Evolutionary conservation across 2,888 invertebrate genomes (phyloP).

Genomic region (Nomada goodeniana): DNA sequence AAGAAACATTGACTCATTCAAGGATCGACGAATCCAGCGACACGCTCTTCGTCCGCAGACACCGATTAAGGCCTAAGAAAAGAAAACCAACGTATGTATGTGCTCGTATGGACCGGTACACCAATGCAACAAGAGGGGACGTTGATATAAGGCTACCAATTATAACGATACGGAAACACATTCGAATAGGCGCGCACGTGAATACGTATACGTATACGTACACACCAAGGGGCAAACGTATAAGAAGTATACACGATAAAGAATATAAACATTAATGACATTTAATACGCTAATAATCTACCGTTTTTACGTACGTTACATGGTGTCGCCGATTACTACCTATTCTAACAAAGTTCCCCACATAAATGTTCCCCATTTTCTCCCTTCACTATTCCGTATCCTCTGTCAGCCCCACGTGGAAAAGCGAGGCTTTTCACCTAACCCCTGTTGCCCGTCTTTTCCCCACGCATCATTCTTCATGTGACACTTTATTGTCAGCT

Average conservation of each 20-base stretch:
- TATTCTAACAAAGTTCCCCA: conserved; percentile 59
- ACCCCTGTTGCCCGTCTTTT: conserved; percentile 40
- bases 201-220: conserved; percentile 25
- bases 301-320: conserved; percentile 71
- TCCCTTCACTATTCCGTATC: background rate
- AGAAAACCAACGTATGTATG: conserved; percentile 25
- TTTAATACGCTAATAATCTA: conserved; percentile 71
- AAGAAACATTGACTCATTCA: background rate
- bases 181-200: conserved; percentile 11
- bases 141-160: conserved; percentile 12
- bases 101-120: conserved; percentile 35
- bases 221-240: conserved; percentile 31
- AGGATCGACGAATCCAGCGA: conserved; percentile 44
- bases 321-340: conserved; percentile 71
- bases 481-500: conserved; percentile 58
- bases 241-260: conserved; percentile 51
- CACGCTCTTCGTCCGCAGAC: conserved; percentile 31
- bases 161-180: conserved; percentile 20
- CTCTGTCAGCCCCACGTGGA: background rate
- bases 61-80: conserved; percentile 68
- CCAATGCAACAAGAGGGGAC: background rate
- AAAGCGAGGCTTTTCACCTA: conserved; percentile 26
- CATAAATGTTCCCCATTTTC: conserved; percentile 40
- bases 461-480: conserved; percentile 57
- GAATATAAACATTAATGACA: conserved; percentile 63